A percentile compares a stretch with the other conserved stretches of the same genome.
Evolutionary conservation across 2,113 vertebrate genomes (phyloP).

Genomic region (Gnathonemus longibarbis): DNA sequence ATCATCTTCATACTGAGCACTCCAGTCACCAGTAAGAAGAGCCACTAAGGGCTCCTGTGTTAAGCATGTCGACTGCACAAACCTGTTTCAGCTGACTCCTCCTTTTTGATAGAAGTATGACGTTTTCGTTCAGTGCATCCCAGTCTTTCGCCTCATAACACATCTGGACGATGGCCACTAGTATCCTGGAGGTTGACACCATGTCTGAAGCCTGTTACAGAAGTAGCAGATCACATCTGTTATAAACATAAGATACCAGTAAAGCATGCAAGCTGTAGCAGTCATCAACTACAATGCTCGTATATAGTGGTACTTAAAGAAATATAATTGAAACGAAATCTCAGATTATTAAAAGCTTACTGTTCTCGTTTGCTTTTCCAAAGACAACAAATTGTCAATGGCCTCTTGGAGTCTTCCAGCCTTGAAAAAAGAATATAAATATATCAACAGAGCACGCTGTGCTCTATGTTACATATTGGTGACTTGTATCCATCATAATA

Average conservation of each 20-base stretch:
- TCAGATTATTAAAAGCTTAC: slow-evolving; percentile 56
- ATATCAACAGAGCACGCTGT: not conserved
- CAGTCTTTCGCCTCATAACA: slow-evolving; percentile 94
- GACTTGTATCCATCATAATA: not conserved
- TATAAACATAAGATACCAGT: not conserved
- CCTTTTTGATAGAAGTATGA: slow-evolving; percentile 92
- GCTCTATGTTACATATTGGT: not conserved
- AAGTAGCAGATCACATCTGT: not conserved
- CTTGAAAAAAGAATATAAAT: slow-evolving; percentile 51
- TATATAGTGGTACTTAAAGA: not conserved
- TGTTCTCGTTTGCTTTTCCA: slow-evolving; percentile 96
- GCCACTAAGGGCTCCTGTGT: not conserved
- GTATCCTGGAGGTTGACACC: slow-evolving; percentile 92
- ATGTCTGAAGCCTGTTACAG: slow-evolving; percentile 86
- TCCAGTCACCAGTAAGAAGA: not conserved
- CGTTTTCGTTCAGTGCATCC: slow-evolving; percentile 95
- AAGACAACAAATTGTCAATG: slow-evolving; percentile 84
- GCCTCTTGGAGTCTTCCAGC: slow-evolving; percentile 94
- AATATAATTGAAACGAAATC: not conserved
- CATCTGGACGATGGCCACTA: slow-evolving; percentile 94
- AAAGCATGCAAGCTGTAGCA: not conserved
- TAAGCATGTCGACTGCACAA: slow-evolving; percentile 17
- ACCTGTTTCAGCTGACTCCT: slow-evolving; percentile 97
- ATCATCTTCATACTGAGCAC: not conserved
- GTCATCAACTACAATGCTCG: not conserved